Base-by-base conservation (phyloP, 2,888 invertebrate genomes). In the Ennomos erosarius region DNA sequence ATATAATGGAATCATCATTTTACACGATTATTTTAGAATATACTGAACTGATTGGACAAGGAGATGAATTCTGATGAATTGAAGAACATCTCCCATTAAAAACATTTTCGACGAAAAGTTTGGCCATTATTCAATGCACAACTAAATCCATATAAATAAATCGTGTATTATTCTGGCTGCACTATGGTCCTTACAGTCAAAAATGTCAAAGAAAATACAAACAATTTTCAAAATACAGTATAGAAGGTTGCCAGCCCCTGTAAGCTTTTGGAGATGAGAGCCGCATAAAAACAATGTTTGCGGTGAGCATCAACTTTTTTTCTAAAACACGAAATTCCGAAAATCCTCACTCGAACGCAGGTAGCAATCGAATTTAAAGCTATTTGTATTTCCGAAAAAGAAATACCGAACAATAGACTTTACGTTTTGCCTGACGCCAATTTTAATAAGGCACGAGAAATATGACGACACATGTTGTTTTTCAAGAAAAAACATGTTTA, bases 331-430 rank as follows among this genome's bases (percentile, higher is more conserved):
- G 55, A 82, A 85, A 86, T 86, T 82, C 89, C 88, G 85, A 85
- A 85, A 89, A 88, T 87, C 87, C 83, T 84, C 86, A 85, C 87
- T 90, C 83, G 75, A 82, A 74, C 69, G 81, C 91, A 92, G 91
- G 92, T 91, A 92, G 92, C 90, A 73, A 83, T 87, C 84, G 83
- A 79, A 84, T 79, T 84, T 78, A 85, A 87, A 84, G 81, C 81
- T 90, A 84, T 92, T 91, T 91, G 91, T 90, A 88, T 91, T 88
- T 90, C 90, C 81, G 74, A 85, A 84, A 87, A 87, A 86, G 87
- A 87, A 88, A 81, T 60, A 11, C 54, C 67, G 61, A 77, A 90
- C 89, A 91, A 91, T 85, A 87, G 88, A 78, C 64, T 75, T 78
- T 77, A 74, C 78, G 72, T 81, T 82, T 81, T 91, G 90, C 90